Evolutionary conservation across 1,140 invertebrate species (phyloP).

Genomic region (Bombyx mori): DNA sequence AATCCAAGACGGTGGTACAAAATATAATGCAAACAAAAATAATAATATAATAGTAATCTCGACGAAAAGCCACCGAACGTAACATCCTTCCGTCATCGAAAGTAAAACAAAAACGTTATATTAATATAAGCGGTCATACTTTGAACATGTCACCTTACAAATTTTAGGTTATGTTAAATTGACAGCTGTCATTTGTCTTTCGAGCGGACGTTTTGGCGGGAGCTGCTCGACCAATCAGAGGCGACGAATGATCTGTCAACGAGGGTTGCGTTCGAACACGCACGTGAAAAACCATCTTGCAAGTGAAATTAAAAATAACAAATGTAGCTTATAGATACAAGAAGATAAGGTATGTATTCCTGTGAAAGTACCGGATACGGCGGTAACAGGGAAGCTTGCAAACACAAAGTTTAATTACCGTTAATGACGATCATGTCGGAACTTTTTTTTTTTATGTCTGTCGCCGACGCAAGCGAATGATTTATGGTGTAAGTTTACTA

Average conservation of each 20-base stretch:
- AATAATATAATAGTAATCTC: too few species aligned
- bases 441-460: constrained; percentile 24
- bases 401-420: constrained; percentile 36
- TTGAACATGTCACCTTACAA: constrained; percentile 33
- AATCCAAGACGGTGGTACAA: too few species aligned
- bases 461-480: constrained; percentile 13
- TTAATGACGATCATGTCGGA: constrained; percentile 42
- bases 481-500: too few species aligned
- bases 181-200: constrained; percentile 39
- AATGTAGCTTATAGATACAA: not conserved
- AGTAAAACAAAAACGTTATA: too few species aligned
- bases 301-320: not conserved
- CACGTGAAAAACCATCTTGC: not conserved
- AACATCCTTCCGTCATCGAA: too few species aligned
- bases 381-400: constrained; percentile 16
- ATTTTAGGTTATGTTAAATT: constrained; percentile 23
- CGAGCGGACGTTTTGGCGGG: constrained; percentile 28
- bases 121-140: too few species aligned
- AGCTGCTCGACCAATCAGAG: constrained; percentile 38
- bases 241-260: constrained; percentile 37
- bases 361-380: not conserved
- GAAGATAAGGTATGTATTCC: too few species aligned
- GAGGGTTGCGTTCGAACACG: constrained; percentile 15
- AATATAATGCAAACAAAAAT: too few species aligned
- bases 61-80: too few species aligned